Evolutionary conservation across 2,888 invertebrate genomes (phyloP), one percentile per base, ranked within the genome.

Genomic region (Metalampra italica): DNA sequence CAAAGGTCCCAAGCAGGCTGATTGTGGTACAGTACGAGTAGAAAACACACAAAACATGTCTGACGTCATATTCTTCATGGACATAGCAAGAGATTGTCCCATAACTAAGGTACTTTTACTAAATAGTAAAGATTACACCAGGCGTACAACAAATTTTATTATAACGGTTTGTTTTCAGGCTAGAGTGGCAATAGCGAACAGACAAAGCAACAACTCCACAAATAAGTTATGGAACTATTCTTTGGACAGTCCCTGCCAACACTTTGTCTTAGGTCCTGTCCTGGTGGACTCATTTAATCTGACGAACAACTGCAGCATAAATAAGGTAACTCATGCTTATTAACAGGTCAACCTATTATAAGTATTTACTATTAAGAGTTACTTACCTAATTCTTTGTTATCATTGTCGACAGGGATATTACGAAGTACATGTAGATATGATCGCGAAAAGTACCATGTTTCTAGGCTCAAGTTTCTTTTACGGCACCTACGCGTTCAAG

Each of bases 191-290:
- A 64, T 78, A 5, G 73, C 73, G 46, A 62, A 71, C 8, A 56
- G 65, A 30, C 70, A 73, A 53, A 70, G 56, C 42, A 78, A 76
- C 46, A 78, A 74, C 47, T 55, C 58, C 34, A 72, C 70, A 46
- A 82, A 76, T 55, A 80, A 72, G 55, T 58, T 86, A 40, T 82
- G 71, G 70, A 82, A 81, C 59, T 80, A 86, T 56, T 60, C 71
- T 22, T 39, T 82, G 45, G 76, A 75, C 46, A 77, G 75, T 39
- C 87, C 86, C 0, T 87, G 86, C 54, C 78, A 85, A 59, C 86
- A 87, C 63, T 88, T 86, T 55, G 82, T 85, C 40, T 53, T 85
- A 55, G 85, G 86, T 0, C 81, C 84, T 11, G 52, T 84, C 55
- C 56, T 87, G 8, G 54, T 60, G 11, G 75, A 72, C 3, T 57